phyloP scores from a whole-genome alignment of 2,888 invertebrate genomes.

The Geophilus truncorum region DNA sequence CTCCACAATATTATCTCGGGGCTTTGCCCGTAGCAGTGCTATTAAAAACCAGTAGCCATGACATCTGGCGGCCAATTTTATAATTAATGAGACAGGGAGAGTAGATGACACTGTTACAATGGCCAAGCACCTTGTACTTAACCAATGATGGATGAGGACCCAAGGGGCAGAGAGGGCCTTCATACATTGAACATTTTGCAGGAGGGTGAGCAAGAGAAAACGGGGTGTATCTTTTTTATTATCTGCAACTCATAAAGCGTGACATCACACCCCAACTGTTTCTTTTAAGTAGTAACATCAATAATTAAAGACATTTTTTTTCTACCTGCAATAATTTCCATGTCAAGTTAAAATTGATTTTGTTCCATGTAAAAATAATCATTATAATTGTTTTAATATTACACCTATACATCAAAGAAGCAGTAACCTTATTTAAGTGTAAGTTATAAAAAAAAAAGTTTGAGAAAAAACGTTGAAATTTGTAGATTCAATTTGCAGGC shows the following conservation, averaged over 20 bases:
- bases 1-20: not conserved
- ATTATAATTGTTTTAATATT: not conserved
- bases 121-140: slow-evolving; percentile 24
- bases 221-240: slow-evolving; percentile 14
- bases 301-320: not conserved
- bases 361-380: not conserved
- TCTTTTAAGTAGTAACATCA: slow-evolving; percentile 1
- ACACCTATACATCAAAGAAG: not conserved
- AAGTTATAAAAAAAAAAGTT: not conserved
- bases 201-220: not conserved
- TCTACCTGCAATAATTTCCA: not conserved
- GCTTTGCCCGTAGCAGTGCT: slow-evolving; percentile 15
- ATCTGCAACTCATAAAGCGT: slow-evolving; percentile 27
- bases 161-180: not conserved
- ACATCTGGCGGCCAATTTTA: slow-evolving; percentile 27
- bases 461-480: not conserved
- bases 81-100: slow-evolving; percentile 25
- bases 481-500: not conserved
- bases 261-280: slow-evolving; percentile 16
- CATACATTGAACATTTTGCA: not conserved
- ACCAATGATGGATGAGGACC: slow-evolving; percentile 25
- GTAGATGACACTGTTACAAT: slow-evolving; percentile 24
- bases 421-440: not conserved
- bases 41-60: slow-evolving; percentile 25
- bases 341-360: slow-evolving; percentile 9